Evolutionary conservation across 2,113 vertebrate genomes (phyloP), one percentile per base, ranked within the genome.

Genomic region (Cathartes aura): DNA sequence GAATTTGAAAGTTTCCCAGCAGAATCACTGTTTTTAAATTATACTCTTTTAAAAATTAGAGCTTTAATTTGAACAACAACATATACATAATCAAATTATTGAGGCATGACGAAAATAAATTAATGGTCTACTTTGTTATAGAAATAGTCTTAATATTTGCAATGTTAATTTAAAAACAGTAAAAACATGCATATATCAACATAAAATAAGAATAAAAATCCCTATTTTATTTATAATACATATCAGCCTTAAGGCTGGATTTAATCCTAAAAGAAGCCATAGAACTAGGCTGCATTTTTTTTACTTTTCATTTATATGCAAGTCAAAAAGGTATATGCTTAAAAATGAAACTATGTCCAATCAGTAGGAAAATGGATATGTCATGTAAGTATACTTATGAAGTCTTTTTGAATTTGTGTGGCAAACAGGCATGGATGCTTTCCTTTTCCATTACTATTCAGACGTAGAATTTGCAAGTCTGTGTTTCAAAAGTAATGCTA

Each of bases 61-160:
- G 68, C 29, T 97, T 96, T 71, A 62, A 97, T 88, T 95, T 96
- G 73, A 98, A 67, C 75, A 97, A 84, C 52, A 97, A 1, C 74
- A 80, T 55, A 83, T 67, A 92, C 34, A 94, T 92, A 89, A 98
- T 53, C 68, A 81, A 95, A 96, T 96, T 97, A 92, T 74, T 45
- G 78, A 95, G 81, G 84, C 84, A 86, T 81, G 73, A 68, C 12
- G 1, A 88, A 97, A 96, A 94, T 92, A 94, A 97, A 91, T 93
- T 93, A 95, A 86, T 82, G 47, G 58, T 93, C 71, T 91, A 52
- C 38, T 96, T 91, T 48, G 74, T 81, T 75, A 83, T 18, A 95
- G 82, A 93, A 90, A 86, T 47, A 67, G 62, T 95, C 66, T 64
- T 68, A 68, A 66, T 88, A 90, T 94, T 97, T 96, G 84, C 85